These are phyloP conservation scores for Tetramorium alpestre DNA, from an alignment of 1,140 invertebrate genomes.

Conservation along the genomic window DNA sequence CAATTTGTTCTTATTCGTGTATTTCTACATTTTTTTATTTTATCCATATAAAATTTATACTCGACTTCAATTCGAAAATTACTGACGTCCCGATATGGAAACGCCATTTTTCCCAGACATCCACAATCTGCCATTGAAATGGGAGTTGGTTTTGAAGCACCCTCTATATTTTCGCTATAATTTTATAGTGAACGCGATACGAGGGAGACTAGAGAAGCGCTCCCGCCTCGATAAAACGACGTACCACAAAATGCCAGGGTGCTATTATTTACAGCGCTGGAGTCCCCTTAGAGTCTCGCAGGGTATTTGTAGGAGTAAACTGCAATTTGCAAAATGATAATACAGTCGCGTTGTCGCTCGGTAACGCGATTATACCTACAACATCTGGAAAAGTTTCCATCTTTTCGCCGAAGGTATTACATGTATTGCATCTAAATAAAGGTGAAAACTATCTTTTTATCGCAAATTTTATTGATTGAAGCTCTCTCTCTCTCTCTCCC, in stretches of 20 bases:
- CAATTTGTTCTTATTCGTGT: not conserved
- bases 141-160: not conserved
- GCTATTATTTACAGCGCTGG: conserved; percentile 48
- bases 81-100: not conserved
- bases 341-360: conserved; percentile 21
- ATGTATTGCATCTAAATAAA: conserved; percentile 6
- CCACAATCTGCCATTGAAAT: conserved; percentile 9
- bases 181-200: conserved; percentile 26
- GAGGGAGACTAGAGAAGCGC: conserved; percentile 20
- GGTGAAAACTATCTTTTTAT: not conserved
- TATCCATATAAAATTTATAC: not conserved
- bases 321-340: conserved; percentile 60
- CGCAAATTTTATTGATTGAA: not conserved
- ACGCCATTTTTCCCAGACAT: not conserved
- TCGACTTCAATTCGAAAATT: not conserved
- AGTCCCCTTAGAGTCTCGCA: conserved; percentile 22
- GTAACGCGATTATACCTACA: conserved; percentile 47
- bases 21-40: not conserved
- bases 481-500: not conserved
- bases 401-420: conserved; percentile 16
- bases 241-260: conserved; percentile 38
- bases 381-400: conserved; percentile 58
- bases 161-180: conserved; percentile 30
- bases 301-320: conserved; percentile 50
- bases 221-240: conserved; percentile 27